phyloP scores from a whole-genome alignment of 2,888 invertebrate species.

The Drosophila hamatofila region DNA sequence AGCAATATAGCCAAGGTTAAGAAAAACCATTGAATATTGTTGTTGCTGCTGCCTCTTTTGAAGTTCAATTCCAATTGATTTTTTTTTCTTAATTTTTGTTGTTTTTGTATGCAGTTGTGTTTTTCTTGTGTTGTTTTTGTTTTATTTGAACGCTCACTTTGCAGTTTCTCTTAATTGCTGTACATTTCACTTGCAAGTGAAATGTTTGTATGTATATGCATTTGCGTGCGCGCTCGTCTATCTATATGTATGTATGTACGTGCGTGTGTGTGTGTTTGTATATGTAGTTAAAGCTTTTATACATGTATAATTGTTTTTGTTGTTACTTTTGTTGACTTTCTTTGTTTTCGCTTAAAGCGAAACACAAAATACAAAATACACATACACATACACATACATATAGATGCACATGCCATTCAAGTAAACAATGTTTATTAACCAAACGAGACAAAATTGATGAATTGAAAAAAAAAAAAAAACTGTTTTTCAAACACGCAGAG shows the following conservation, averaged over 20 bases:
- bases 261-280: not conserved
- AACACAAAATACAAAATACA: slow-evolving; percentile 23
- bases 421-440: slow-evolving; percentile 25
- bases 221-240: slow-evolving; percentile 9
- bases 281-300: slow-evolving; percentile 30
- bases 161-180: slow-evolving; percentile 51
- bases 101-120: slow-evolving; percentile 40
- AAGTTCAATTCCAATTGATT: slow-evolving; percentile 81
- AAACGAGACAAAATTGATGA: not conserved
- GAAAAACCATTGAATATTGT: slow-evolving; percentile 25
- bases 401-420: not conserved
- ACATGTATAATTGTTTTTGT: slow-evolving; percentile 54
- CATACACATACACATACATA: not conserved
- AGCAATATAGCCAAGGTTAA: slow-evolving; percentile 62
- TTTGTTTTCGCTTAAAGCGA: slow-evolving; percentile 43
- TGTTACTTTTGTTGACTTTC: slow-evolving; percentile 47
- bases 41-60: slow-evolving; percentile 46
- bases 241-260: not conserved
- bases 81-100: slow-evolving; percentile 34
- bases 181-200: slow-evolving; percentile 41
- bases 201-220: slow-evolving; percentile 13
- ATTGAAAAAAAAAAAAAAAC: not conserved
- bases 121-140: not conserved
- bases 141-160: slow-evolving; percentile 10
- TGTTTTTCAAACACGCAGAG: slow-evolving; percentile 87